Percentiles rank a stretch among this genome's conserved stretches.
These are phyloP conservation scores for Dascillus cervinus DNA, from an alignment of 2,888 invertebrate genomes.

Conservation along the genomic window DNA sequence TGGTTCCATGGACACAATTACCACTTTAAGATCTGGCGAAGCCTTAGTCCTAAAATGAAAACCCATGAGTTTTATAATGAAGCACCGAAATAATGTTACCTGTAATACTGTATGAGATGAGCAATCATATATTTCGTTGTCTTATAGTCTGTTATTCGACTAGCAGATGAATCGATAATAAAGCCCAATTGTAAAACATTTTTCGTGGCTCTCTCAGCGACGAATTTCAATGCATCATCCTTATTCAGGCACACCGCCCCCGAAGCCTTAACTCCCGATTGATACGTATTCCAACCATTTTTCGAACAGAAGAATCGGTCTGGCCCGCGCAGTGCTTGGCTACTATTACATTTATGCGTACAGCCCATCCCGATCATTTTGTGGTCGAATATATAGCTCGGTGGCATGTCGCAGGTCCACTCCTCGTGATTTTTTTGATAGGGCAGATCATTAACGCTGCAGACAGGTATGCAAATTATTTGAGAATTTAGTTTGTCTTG, in stretches of 20 bases:
- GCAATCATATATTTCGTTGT: conserved; percentile 5
- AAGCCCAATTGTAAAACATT: too few relatives aligned
- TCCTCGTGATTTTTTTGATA: conserved; percentile 1
- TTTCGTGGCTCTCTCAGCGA: too few relatives aligned
- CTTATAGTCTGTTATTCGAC: conserved; percentile 1
- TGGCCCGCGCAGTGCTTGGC: conserved; percentile 1
- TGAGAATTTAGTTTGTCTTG: background rate
- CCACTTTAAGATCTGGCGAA: too few relatives aligned
- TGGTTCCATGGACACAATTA: too few relatives aligned
- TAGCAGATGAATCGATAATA: conserved; percentile 5
- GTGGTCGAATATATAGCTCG: conserved; percentile 3
- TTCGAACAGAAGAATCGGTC: conserved; percentile 1
- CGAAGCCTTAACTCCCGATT: too few relatives aligned
- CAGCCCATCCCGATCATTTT: conserved; percentile 7
- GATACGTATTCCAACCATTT: background rate
- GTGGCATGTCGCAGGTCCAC: conserved; percentile 4
- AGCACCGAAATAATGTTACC: conserved; percentile 1
- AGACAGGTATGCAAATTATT: conserved; percentile 5
- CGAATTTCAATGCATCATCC: too few relatives aligned
- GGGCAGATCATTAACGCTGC: background rate
- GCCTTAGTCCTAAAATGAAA: too few relatives aligned
- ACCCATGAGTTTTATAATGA: too few relatives aligned
- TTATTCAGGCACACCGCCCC: too few relatives aligned
- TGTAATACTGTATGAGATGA: conserved; percentile 5
- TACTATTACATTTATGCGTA: conserved; percentile 2